A percentile compares a stretch with the other conserved stretches of the same genome.
phyloP scores from a whole-genome alignment of 2,888 invertebrate genomes.

The Theodoxus fluviatilis region DNA sequence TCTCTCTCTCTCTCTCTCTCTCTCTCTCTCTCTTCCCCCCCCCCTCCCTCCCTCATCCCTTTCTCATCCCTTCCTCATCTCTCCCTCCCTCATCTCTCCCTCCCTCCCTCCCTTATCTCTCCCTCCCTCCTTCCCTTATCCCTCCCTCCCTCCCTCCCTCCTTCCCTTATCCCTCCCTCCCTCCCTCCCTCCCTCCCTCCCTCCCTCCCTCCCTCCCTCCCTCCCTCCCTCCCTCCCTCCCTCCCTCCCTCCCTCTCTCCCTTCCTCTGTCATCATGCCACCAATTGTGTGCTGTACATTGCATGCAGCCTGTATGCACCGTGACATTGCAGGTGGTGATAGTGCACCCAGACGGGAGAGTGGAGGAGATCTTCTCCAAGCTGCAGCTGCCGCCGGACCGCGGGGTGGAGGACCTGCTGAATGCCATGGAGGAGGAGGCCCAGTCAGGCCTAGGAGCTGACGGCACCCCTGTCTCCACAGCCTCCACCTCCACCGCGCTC shows the following conservation, averaged over 20 bases:
- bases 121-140: background rate
- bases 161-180: background rate
- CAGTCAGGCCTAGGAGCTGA: no score
- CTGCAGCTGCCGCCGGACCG: slow-evolving; percentile 32
- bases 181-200: background rate
- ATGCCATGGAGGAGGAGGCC: slow-evolving; percentile 16
- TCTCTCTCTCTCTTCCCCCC: background rate
- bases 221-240: background rate
- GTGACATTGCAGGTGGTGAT: no score
- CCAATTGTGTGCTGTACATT: no score
- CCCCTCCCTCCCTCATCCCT: background rate
- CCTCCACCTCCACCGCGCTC: no score
- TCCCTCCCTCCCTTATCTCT: background rate
- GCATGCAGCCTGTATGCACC: no score
- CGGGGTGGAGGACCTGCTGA: slow-evolving; percentile 11
- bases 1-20: slow-evolving; percentile 19
- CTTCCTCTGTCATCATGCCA: background rate
- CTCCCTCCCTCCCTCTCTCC: background rate
- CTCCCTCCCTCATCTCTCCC: background rate
- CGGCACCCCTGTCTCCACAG: no score
- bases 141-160: background rate
- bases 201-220: background rate
- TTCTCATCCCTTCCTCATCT: background rate
- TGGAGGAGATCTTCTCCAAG: slow-evolving; percentile 54
- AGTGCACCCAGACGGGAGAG: slow-evolving; percentile 55